phyloP scores from a whole-genome alignment of 1,140 invertebrate species.

The Thereuonema tuberculata region DNA sequence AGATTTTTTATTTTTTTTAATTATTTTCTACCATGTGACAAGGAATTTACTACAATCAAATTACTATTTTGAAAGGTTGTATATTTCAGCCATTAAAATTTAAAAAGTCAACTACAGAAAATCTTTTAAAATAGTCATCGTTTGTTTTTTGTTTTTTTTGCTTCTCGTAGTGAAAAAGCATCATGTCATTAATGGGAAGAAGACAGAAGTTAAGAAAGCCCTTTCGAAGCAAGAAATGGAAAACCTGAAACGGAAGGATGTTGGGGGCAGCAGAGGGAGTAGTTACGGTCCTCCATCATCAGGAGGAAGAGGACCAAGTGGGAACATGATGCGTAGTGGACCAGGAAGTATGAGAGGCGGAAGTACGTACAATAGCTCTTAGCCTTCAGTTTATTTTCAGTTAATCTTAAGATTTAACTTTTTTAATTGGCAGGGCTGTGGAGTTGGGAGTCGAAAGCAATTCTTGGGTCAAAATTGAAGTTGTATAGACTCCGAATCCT shows the following conservation, averaged over 20 bases:
- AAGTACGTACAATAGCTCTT: neutral
- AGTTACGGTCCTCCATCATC: too few relatives aligned
- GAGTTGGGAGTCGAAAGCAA: neutral
- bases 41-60: too few relatives aligned
- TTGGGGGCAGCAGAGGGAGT: slow-evolving; percentile 17
- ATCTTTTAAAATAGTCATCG: too few relatives aligned
- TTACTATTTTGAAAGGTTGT: too few relatives aligned
- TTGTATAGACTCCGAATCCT: too few relatives aligned
- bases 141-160: too few relatives aligned
- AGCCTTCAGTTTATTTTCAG: neutral
- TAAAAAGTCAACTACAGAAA: too few relatives aligned
- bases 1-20: too few relatives aligned
- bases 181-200: slow-evolving; percentile 33
- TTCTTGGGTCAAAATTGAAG: too few relatives aligned
- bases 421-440: neutral
- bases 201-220: slow-evolving; percentile 39
- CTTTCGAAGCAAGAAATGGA: slow-evolving; percentile 36
- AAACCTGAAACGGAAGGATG: slow-evolving; percentile 20
- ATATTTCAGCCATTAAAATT: too few relatives aligned
- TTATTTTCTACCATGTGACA: too few relatives aligned
- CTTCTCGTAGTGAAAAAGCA: slow-evolving; percentile 29
- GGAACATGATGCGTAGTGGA: neutral
- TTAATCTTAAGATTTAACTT: neutral
- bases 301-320: neutral
- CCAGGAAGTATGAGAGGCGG: neutral